Evolutionary conservation across 2,797 vertebrate genomes (phyloP), one percentile per base, ranked within the genome.

Genomic region (Semotilus atromaculatus): DNA sequence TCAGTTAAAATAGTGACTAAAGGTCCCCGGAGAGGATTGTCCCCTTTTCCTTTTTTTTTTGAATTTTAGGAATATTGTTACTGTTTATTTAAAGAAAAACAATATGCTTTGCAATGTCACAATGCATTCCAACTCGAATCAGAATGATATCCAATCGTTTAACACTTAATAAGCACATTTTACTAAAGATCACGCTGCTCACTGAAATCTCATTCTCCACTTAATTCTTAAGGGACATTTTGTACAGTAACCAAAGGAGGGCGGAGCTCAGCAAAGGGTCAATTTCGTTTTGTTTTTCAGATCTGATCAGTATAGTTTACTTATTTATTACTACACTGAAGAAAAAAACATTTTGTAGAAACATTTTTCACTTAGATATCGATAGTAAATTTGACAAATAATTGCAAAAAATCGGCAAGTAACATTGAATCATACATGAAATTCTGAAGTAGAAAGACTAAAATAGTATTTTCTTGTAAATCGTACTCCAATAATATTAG

Each of bases 91-190:
- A 29, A 31, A 36, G 29, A 36, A n/a, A n/a, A n/a, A n/a, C n/a
- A n/a, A n/a, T n/a, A 75, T 75, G 19, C 11, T 55, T 75, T 75
- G 73, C 31, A 16, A 13, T 75, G 72, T 75, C 11, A 23, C 48
- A 74, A 10, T 74, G 45, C 48, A 75, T 75, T 55, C 48, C 21
- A 75, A 29, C 34, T 60, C 53, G 26, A 23, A 7, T 58, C 23
- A 40, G 34, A 77, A 77, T 60, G 18, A 58, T 40, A 58, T 58
- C 23, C 23, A 60, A 6, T 77, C 53, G 1, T 40, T 77, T 77
- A 60, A 77, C 74, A 26, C 14, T 26, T 38, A 76, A 76, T 76
- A 21, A 76, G 21, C 51, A 60, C 48, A 74, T 23, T 53, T 21
- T 51, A 75, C 51, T 36, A 38, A 76, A 74, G 53, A 40, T 40